Conservation (phyloP, 2,888 invertebrate genomes). For the Tholera decimalis region DNA sequence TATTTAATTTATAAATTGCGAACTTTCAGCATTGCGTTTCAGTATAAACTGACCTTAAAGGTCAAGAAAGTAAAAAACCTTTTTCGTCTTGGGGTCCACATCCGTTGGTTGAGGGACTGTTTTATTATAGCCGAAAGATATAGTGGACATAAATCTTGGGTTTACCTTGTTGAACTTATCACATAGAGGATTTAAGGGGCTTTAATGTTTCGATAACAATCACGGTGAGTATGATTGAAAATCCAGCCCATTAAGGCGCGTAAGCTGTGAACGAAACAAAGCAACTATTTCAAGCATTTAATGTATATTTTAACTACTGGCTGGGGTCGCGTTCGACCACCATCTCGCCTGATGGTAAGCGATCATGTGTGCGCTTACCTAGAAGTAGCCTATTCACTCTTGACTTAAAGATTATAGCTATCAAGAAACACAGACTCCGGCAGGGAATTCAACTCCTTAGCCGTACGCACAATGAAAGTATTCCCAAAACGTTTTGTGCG, state of each 20-base stretch:
- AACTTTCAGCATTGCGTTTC: not conserved
- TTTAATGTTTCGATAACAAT: conserved; percentile 29
- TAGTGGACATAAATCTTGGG: conserved; percentile 39
- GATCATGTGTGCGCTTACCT: no score
- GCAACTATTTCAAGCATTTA: not conserved
- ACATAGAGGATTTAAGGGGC: conserved; percentile 12
- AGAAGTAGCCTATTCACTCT: no score
- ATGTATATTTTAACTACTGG: not conserved
- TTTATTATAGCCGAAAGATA: conserved; percentile 44
- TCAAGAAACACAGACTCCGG: no score
- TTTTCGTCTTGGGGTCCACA: conserved; percentile 34
- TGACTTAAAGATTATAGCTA: no score
- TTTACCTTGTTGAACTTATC: conserved; percentile 39
- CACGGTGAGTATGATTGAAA: conserved; percentile 17
- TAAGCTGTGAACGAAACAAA: not conserved
- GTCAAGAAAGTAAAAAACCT: conserved; percentile 55
- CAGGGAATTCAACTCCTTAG: no score
- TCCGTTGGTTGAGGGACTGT: conserved; percentile 38
- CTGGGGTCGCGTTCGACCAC: no score
- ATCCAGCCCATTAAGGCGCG: not conserved
- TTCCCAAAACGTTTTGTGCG: no score
- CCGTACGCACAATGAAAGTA: no score
- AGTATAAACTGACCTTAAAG: conserved; percentile 7
- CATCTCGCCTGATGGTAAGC: no score
- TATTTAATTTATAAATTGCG: not conserved